Evolutionary conservation across 64 coral and sea anemone species (phyloP), one percentile per base, ranked within the genome.

Genomic region (Montipora sp.): DNA sequence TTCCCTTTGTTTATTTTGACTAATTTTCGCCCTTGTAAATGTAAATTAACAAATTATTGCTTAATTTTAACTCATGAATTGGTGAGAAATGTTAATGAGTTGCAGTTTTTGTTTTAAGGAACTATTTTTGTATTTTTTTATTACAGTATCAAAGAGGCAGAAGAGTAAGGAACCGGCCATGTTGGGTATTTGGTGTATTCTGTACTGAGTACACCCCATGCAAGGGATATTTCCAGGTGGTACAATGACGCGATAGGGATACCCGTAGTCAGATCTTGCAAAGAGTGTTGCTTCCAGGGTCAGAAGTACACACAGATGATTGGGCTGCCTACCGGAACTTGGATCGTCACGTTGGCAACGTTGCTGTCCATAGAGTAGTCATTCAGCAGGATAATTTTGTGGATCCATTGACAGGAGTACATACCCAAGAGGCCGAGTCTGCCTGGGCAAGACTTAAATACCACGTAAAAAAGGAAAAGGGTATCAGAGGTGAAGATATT

Each of bases 321-420:
- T 84, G 81, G 81, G 81, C 57, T 1, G 59, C 81, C 18, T 84
- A 84, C 21, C 5, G 59, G 6, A 69, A 84, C 22, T 19, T 84
- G 2, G 7, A 13, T 1, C 59, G 5, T 53, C 51, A 53, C 8
- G 51, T 53, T 8, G n/a, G 3, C 51, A 53, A 53, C 8, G 51
- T 53, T 53, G 3, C 81, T 22, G 19, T 82, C 0, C 79, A 82
- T 59, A 55, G 79, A 12, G 15, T 22, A 60, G 81, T 84, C 1
- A 55, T 84, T 20, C 81, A 84, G n/a, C n/a, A 3, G 8, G 20
- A 67, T 12, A n/a, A 67, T 14, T 84, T 84, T 16, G 81, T 68
- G 81, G 81, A 84, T 66, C 80, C 80, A 9, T 8, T 58, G 9
- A 84, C 81, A 68, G 81, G 81, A 14, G 58, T 84, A 53, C 81